Percentiles rank a stretch among this genome's conserved stretches.
Evolutionary conservation across 2,888 invertebrate species (phyloP).

Genomic region (Byasa hedistus): DNA sequence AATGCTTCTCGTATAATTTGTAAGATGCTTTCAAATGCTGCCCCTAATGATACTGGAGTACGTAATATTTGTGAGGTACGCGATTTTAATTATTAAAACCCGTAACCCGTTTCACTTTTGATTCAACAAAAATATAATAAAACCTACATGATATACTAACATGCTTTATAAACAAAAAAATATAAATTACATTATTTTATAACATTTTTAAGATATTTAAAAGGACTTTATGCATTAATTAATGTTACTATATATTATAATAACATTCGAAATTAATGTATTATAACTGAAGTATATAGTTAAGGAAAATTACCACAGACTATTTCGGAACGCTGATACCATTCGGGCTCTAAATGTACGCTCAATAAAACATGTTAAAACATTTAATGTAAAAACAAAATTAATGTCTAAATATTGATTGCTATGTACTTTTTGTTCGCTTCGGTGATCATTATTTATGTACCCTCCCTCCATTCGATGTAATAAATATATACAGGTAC

Average conservation of each 20-base stretch:
- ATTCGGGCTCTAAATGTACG: background rate
- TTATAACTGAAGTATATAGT: background rate
- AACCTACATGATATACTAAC: too few relatives aligned
- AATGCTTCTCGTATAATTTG: conserved; percentile 6
- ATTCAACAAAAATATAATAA: too few relatives aligned
- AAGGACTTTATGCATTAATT: too few relatives aligned
- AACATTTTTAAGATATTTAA: too few relatives aligned
- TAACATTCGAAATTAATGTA: background rate
- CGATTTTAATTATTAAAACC: background rate
- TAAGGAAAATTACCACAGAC: background rate
- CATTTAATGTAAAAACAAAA: background rate
- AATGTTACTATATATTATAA: background rate
- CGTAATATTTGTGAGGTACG: background rate
- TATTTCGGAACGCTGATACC: background rate
- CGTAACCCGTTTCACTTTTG: too few relatives aligned
- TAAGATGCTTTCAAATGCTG: background rate
- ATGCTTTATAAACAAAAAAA: too few relatives aligned
- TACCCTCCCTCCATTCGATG: too few relatives aligned
- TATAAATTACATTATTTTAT: too few relatives aligned
- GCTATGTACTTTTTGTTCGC: background rate
- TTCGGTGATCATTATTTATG: too few relatives aligned
- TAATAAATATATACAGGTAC: too few relatives aligned
- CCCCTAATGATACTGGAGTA: background rate
- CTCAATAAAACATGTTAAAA: background rate
- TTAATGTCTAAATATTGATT: background rate